Base-by-base conservation (phyloP, 2,888 invertebrate genomes). In the Hydroisotoma schaefferi region DNA sequence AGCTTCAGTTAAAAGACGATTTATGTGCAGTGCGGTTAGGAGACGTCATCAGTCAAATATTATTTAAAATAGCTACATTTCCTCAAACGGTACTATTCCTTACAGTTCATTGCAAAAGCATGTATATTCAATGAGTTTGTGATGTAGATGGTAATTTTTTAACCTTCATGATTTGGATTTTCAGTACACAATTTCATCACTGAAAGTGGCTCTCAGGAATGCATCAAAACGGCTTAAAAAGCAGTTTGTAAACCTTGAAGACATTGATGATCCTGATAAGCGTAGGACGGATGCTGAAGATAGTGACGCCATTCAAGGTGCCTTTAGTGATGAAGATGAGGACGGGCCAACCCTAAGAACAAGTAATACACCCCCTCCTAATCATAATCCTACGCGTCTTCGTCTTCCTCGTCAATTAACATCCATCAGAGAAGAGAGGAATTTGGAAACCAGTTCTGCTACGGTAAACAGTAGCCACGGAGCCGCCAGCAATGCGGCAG, bases 11-110 rank as follows among this genome's bases (percentile, higher is more conserved):
- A n/a, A 5, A 3, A 5, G 26, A 8, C 6, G 26, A 54, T n/a
- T 6, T n/a, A 15, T 15, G 2, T 5, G 54, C 54, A n/a, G 6
- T 15, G 4, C 12, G 43, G 15, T 23, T 54, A 12, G 6, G 3
- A 12, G 26, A 22, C 6, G 12, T 18, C 22, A 5, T 43, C 15
- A n/a, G 5, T 8, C 40, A 52, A 4, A 37, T 52, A 37, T 22
- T 33, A 3, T 28, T 52, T 10, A 52, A 52, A 22, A 22, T 52
- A 6, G 18, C 38, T 22, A 18, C 37, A 4, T 37, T 33, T 33
- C 52, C 52, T 4, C 52, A 33, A 37, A 52, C 52, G 22, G 52
- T 52, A 37, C 33, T n/a, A n/a, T n/a, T n/a, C n/a, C 12, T 15
- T 49, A 33, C 6, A 33, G 15, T 33, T 33, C 6, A 33, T 33